Evolutionary conservation across 2,797 vertebrate species (phyloP).

Genomic region (Takifugu rubripes): DNA sequence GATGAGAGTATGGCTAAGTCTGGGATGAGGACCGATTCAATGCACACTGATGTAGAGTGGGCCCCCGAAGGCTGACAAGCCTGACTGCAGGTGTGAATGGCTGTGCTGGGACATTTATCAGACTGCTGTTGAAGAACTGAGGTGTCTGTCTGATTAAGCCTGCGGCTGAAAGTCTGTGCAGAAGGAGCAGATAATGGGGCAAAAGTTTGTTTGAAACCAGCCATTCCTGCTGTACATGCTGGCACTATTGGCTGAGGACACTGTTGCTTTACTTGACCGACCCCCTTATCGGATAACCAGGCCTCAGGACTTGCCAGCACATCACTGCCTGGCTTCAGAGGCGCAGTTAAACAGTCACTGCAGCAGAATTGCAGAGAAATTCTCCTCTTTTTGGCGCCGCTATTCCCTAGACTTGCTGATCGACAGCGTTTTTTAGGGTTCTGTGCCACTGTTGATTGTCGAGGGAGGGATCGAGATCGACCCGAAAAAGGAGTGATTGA

Average conservation of each 20-base stretch:
- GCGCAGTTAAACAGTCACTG: conserved; percentile 2
- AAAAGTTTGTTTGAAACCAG: conserved; percentile 14
- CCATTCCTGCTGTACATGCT: conserved; percentile 7
- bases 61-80: conserved; percentile 40
- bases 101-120: conserved; percentile 6
- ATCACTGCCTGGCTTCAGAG: conserved; percentile 6
- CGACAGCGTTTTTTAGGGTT: conserved; percentile 66
- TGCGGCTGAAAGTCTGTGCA: conserved; percentile 7
- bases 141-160: conserved; percentile 2
- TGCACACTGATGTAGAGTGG: conserved; percentile 55
- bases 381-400: conserved; percentile 57
- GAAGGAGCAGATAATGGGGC: conserved; percentile 17
- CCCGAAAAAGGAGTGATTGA: background rate
- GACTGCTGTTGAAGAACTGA: background rate
- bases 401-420: conserved; percentile 48
- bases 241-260: conserved; percentile 1
- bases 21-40: conserved; percentile 53
- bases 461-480: conserved; percentile 40
- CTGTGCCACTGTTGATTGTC: background rate
- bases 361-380: background rate
- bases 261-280: background rate
- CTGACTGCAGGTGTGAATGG: conserved; percentile 18
- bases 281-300: conserved; percentile 3
- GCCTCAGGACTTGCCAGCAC: background rate
- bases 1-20: conserved; percentile 45